Evolutionary conservation across 1,140 invertebrate species (phyloP), one percentile per base, ranked within the genome.

Genomic region (Kradibia gibbosae): DNA sequence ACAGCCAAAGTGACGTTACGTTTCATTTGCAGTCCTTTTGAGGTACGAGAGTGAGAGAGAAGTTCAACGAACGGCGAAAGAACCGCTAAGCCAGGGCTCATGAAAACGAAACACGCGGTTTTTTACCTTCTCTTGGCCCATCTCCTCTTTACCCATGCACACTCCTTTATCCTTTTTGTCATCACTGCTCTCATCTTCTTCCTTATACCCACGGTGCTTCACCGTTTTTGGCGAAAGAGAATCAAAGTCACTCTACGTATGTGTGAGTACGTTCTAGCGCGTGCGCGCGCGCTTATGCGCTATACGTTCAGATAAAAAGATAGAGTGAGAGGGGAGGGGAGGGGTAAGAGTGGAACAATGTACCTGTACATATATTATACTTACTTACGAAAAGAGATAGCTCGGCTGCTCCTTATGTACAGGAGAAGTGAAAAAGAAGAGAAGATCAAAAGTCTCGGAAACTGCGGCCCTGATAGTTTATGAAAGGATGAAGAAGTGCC

Each of bases 381-480:
- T 20, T 65, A 77, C 1, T 71, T 45, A 48, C 45, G 36, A n/a
- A 36, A 28, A 70, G 65, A 48, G 42, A 28, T 48, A 28, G 22
- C 45, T 60, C 60, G 45, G 20, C 45, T 39, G 57, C 34, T 78
- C 48, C 28, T 60, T 42, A 22, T 55, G 20, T 20, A 20, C 13
- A 20, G 15, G 7, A 25, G 36, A 55, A 50, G 25, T 17, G 39
- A 1, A n/a, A n/a, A n/a, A n/a, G 70, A 1, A 48, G 8, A 20
- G 70, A 31, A 10, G 70, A 48, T 20, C 39, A 17, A n/a, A 39
- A 57, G 75, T 31, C 45, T 45, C 70, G 75, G 77, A 65, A 72
- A 73, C 74, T 72, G 77, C 36, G 36, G 34, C 45, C 48, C 48
- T 34, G 74, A 82, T 84, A 86, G 83, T 85, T 85, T 84, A 86